Evolutionary conservation across 2,113 vertebrate species (phyloP).

Genomic region (Dicentrarchus labrax): DNA sequence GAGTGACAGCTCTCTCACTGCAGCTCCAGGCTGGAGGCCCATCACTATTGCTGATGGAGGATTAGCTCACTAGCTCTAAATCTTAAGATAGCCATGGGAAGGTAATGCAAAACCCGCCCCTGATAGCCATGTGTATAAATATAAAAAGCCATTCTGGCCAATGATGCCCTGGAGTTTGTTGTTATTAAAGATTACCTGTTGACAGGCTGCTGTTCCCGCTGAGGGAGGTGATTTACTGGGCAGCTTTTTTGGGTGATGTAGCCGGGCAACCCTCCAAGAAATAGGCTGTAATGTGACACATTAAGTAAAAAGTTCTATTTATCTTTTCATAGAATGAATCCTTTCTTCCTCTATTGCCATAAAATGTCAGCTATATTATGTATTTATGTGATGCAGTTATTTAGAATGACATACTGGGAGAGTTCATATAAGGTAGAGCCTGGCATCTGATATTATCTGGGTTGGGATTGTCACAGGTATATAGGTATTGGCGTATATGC

Average conservation of each 20-base stretch:
- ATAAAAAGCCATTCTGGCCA: conserved; percentile 35
- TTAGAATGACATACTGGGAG: neutral
- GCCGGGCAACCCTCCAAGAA: conserved; percentile 14
- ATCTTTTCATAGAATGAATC: neutral
- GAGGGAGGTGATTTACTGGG: conserved; percentile 27
- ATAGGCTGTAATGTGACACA: conserved; percentile 24
- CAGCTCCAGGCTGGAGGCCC: conserved; percentile 22
- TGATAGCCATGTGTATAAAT: conserved; percentile 36
- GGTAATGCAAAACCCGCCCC: conserved; percentile 55
- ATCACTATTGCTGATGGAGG: conserved; percentile 44
- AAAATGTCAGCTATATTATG: too few species aligned
- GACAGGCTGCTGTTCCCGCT: conserved; percentile 44
- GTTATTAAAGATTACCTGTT: conserved; percentile 43
- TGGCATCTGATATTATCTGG: neutral
- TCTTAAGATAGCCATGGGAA: conserved; percentile 46
- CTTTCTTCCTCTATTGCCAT: neutral
- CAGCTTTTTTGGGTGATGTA: conserved; percentile 12
- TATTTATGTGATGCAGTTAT: neutral
- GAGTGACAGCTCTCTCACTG: conserved; percentile 16
- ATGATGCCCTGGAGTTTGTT: conserved; percentile 43
- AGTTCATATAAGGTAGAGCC: neutral
- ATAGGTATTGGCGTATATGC: neutral
- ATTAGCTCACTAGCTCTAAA: conserved; percentile 60
- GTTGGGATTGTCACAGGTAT: neutral
- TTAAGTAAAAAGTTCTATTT: neutral